Evolutionary conservation across 2,113 vertebrate genomes (phyloP).

Genomic region (Irena cyanogastra): DNA sequence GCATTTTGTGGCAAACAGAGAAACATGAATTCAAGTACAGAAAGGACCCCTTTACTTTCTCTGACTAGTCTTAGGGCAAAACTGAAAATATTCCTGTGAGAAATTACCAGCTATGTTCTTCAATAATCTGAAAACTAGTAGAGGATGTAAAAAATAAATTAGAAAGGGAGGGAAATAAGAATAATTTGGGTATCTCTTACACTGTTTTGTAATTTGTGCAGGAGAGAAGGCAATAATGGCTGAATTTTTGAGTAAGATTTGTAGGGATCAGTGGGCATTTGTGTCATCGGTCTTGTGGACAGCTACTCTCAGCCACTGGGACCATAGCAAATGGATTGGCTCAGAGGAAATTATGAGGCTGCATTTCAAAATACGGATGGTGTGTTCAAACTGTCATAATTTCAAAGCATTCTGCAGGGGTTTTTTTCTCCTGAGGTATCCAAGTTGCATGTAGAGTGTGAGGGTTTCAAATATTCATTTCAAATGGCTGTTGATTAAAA

Average conservation of each 20-base stretch:
- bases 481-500: background rate
- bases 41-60: background rate
- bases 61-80: background rate
- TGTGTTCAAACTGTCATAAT: background rate
- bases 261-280: background rate
- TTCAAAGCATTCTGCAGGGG: background rate
- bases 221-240: background rate
- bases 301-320: background rate
- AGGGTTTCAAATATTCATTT: background rate
- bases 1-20: background rate
- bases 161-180: accelerated
- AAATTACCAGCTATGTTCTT: background rate
- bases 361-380: background rate
- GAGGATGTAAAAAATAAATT: background rate
- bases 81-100: background rate
- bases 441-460: background rate
- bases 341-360: background rate
- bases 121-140: background rate
- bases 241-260: background rate
- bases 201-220: background rate
- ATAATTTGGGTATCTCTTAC: background rate
- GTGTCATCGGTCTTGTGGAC: background rate
- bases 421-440: background rate
- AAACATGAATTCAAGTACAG: background rate
- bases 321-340: background rate